Percentiles rank a stretch among this genome's conserved stretches.
Evolutionary conservation across 2,797 vertebrate genomes (phyloP).

Genomic region (Ctenopoma multispine): DNA sequence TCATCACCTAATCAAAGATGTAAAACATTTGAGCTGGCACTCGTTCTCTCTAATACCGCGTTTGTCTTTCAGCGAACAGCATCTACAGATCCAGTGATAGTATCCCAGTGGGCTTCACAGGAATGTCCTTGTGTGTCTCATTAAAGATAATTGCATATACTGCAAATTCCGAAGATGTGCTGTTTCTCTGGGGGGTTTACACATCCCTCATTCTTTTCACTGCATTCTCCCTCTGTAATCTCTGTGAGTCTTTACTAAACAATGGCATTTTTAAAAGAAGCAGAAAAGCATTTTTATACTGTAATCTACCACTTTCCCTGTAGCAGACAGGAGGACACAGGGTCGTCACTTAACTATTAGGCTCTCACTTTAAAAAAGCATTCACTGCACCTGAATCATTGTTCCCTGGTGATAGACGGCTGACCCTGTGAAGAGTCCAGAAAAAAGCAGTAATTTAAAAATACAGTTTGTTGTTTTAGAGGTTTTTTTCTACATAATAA

Average conservation of each 20-base stretch:
- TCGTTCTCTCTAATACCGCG: not conserved
- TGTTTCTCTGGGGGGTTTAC: conserved; percentile 32
- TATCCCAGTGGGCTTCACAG: conserved; percentile 22
- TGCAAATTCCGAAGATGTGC: conserved; percentile 39
- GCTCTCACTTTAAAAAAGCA: too few species aligned
- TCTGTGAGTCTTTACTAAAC: conserved; percentile 1
- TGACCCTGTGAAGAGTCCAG: too few species aligned
- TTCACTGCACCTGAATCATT: too few species aligned
- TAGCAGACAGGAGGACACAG: too few species aligned
- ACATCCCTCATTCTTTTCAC: conserved; percentile 19
- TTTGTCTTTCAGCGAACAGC: conserved; percentile 16
- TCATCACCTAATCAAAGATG: conserved; percentile 17
- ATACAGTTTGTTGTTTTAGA: too few species aligned
- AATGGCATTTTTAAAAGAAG: conserved; percentile 2
- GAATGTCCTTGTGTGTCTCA: conserved; percentile 33
- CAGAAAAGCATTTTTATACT: not conserved
- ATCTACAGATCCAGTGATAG: not conserved
- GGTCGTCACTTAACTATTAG: too few species aligned
- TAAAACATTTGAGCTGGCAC: conserved; percentile 1
- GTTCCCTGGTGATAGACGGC: too few species aligned
- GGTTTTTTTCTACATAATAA: too few species aligned
- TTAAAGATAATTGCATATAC: conserved; percentile 52
- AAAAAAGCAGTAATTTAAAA: too few species aligned
- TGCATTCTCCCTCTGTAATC: conserved; percentile 16
- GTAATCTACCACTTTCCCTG: not conserved